Evolutionary conservation across 2,888 invertebrate species (phyloP), one percentile per base, ranked within the genome.

Genomic region (Dolomedes plantarius): DNA sequence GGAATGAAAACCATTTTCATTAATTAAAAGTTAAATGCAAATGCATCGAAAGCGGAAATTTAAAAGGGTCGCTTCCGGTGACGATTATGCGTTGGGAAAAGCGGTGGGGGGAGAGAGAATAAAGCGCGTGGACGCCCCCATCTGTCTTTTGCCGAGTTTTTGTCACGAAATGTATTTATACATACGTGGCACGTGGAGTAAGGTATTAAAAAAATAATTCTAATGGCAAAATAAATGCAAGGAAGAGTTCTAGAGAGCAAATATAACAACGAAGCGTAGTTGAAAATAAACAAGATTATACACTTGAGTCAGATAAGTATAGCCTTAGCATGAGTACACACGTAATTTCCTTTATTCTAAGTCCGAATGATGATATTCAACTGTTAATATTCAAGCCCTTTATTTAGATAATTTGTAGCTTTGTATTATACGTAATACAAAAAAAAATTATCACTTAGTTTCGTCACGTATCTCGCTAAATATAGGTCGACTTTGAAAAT

Each of bases 1-100:
- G 65, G 67, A 68, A 50, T 62, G 65, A 65, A 69, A 82, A 73
- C 77, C 83, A 83, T 83, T 83, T 83, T 83, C 83, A 83, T 83
- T 83, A 83, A 83, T 83, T 83, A 83, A 83, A 83, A 83, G 83
- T 83, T 83, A 77, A 83, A 83, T 83, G 83, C 72, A 83, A 83
- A 83, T 76, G 77, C 77, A 83, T 83, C 72, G 77, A 83, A 83
- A 83, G 77, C 83, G 83, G 83, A 83, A 83, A 83, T 83, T 83
- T 83, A 83, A 83, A 83, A 83, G 83, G 83, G 83, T 64, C 65
- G 77, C 83, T 77, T 83, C 83, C 83, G 62, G 72, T 67, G 72
- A 64, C 77, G 83, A 77, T 83, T 77, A 83, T 77, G 67, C n/a
- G 73, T 50, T 73, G 50, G 56, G 29, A 29, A n/a, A 23, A 64